Base-by-base conservation (phyloP, 2,113 vertebrate species). In the Pipra filicauda region DNA sequence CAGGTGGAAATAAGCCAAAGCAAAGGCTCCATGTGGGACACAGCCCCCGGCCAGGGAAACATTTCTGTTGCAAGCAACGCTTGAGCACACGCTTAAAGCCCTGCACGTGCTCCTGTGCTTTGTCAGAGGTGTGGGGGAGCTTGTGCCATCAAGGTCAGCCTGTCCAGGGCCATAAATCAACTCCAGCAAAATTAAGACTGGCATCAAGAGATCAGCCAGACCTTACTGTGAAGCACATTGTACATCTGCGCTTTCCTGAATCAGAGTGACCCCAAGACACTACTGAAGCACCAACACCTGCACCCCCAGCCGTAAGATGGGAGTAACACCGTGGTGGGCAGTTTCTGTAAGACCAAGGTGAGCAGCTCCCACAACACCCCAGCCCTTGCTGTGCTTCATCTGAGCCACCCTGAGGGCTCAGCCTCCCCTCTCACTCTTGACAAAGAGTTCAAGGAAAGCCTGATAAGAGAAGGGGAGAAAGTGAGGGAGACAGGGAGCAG, bases 381-480 rank as follows among this genome's bases (percentile, higher is more conserved):
- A 41, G 18, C 61, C 21, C 46, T 23, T 3, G 28, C 21, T 10
- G 12, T 13, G 46, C 74, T 73, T 4, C 31, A 3, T 11, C 19
- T 4, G 28, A 49, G 20, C 1, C 2, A 19, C 20, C 6, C 28
- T 0, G 0, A 0, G 4, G 19, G 37, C n/a, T 70, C 73, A 67
- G 22, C 55, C 62, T 73, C 43, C 48, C 57, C 73, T 62, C 94
- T 30, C 58, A 3, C 48, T 59, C 43, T 71, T 46, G 43, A 69
- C 72, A 62, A 6, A 37, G 52, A 81, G 37, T 6, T 41, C 76
- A 37, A 61, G 84, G 77, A 59, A 75, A 95, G 20, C 33, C 72
- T 75, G 93, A 72, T 57, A 49, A 85, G 54, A 37, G 46, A n/a
- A 10, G 5, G 28, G 77, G 27, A 43, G 57, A 95, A 85, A 85